phyloP scores from a whole-genome alignment of 64 coral and sea anemone species.

The Stichodactyla mertensii region DNA sequence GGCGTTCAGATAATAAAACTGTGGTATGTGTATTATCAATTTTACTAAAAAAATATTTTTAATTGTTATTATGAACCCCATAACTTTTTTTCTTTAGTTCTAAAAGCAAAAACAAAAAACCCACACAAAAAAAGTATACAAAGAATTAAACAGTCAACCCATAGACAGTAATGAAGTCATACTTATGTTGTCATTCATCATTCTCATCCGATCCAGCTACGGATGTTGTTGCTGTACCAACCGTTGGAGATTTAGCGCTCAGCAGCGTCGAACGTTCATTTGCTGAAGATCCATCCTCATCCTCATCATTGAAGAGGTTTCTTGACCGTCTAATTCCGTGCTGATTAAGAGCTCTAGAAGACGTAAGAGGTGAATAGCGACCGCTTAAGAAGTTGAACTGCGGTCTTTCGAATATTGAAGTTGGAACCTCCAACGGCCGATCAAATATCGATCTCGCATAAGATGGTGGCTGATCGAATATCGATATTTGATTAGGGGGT shows the following conservation, averaged over 20 bases:
- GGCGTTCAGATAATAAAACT: too few relatives aligned
- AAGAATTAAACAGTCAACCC: too few relatives aligned
- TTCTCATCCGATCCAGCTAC: background rate
- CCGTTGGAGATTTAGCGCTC: background rate
- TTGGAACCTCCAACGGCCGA: background rate
- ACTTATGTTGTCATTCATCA: background rate
- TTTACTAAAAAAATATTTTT: too few relatives aligned
- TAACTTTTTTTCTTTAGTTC: too few relatives aligned
- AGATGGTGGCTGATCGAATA: background rate
- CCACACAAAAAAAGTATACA: too few relatives aligned
- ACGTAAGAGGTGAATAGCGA: slow-evolving; percentile 2
- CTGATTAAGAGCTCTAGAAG: background rate
- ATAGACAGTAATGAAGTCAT: too few relatives aligned
- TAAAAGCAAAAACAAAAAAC: too few relatives aligned
- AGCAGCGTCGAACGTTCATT: background rate
- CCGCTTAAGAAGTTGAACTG: background rate
- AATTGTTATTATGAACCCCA: too few relatives aligned
- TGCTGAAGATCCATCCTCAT: background rate
- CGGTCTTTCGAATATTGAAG: background rate
- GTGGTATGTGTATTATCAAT: too few relatives aligned
- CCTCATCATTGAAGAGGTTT: background rate
- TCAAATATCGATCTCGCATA: slow-evolving; percentile 10
- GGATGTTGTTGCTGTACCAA: background rate
- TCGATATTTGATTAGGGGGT: background rate
- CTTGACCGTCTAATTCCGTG: background rate